Percentiles rank a stretch among this genome's conserved stretches.
Evolutionary conservation across 2,797 vertebrate genomes (phyloP).

Genomic region (Galagoides demidoff): DNA sequence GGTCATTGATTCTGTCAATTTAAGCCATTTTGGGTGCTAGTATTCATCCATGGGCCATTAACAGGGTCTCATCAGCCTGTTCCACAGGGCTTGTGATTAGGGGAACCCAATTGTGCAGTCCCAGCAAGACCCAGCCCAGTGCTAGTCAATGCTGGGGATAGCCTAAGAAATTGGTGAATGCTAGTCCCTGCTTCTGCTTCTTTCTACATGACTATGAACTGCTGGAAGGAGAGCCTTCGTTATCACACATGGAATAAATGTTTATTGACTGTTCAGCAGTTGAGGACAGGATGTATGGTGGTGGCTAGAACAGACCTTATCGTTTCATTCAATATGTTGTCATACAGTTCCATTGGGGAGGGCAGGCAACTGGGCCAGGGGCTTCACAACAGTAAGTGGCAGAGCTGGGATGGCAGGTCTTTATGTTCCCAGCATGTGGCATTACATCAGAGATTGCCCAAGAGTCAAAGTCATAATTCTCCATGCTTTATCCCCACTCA

Average conservation of each 20-base stretch:
- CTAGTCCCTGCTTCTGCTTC: background rate
- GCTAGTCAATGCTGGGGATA: background rate
- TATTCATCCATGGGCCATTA: background rate
- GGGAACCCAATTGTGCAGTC: background rate
- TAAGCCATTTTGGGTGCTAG: background rate
- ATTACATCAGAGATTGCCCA: background rate
- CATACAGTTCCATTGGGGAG: background rate
- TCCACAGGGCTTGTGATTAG: background rate
- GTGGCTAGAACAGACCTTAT: background rate
- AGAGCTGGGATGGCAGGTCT: background rate
- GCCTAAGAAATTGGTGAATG: background rate
- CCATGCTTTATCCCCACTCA: background rate
- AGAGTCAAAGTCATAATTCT: background rate
- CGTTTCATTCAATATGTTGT: background rate
- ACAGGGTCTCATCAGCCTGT: background rate
- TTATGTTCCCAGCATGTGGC: background rate
- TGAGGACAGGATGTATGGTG: background rate
- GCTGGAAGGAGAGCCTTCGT: background rate
- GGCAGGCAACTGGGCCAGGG: background rate
- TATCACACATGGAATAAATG: background rate
- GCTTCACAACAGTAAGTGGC: background rate
- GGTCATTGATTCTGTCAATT: background rate
- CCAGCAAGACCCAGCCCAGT: accelerated
- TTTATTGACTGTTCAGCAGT: background rate
- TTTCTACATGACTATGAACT: background rate